Evolutionary conservation across 2,797 vertebrate species (phyloP), one percentile per base, ranked within the genome.

Genomic region (Malacoraja senta): DNA sequence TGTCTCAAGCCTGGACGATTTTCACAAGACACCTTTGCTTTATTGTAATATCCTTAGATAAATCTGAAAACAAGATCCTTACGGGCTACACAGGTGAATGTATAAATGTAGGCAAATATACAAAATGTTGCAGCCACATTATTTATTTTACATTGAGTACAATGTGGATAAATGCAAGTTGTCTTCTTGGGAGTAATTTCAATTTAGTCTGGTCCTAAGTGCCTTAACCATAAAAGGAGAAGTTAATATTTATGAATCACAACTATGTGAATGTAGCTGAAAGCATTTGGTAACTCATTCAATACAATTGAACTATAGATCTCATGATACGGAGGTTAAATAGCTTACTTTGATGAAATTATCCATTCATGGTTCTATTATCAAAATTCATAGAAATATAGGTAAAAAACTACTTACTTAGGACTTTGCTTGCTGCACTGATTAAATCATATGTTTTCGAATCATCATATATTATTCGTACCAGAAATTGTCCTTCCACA

Each of bases 391-490:
- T 35, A 68, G 19, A 32, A 71, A 4, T 86, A 38, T 90, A 21
- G 44, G 6, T 9, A 93, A 61, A 0, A 19, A 2, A 88, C 84
- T 94, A 97, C 99, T 98, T 97, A 99, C 99, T 99, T 94, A 99
- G 98, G 93, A 99, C 99, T 97, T 99, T 99, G 96, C 98, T 99
- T 93, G 99, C 99, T 93, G 99, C 98, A 93, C 98, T 97, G 93
- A 99, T 98, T 17, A 99, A 96, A 94, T 99, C 99, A 1, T 99
- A 99, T 0, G 99, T 99, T 97, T 99, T 99, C 93, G 97, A 96
- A 95, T 99, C 99, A 94, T 99, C 99, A 0, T 99, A 99, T 95
- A 99, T 99, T 95, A 99, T 99, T 96, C 99, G 97, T 94, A 99
- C 99, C 61, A 99, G 97, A 95, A 99, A 99, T 94, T 99, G 99